These are phyloP conservation scores for Vanessa tameamea DNA, from an alignment of 1,140 invertebrate species.

Conservation along the genomic window DNA sequence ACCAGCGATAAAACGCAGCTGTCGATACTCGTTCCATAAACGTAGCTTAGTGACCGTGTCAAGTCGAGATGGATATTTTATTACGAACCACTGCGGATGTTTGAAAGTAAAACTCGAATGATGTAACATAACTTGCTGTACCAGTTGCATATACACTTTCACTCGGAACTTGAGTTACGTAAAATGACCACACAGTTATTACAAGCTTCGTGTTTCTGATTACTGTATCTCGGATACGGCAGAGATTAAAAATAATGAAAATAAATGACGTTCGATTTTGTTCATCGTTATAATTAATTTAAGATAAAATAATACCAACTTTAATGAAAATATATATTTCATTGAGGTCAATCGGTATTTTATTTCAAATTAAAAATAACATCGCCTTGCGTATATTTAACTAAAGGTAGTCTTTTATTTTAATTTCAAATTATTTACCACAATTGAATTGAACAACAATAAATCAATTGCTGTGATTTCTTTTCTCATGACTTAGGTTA, in stretches of 20 bases:
- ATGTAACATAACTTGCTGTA: conserved; percentile 36
- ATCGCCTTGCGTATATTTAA: no score
- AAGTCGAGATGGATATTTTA: conserved; percentile 29
- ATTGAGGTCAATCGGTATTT: no score
- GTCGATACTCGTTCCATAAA: background rate
- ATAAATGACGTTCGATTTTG: background rate
- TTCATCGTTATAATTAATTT: background rate
- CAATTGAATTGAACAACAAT: no score
- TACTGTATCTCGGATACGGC: conserved; percentile 14
- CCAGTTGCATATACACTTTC: conserved; percentile 49
- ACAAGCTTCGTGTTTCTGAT: conserved; percentile 17
- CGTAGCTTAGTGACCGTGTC: conserved; percentile 28
- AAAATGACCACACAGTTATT: conserved; percentile 34
- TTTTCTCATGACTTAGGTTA: no score
- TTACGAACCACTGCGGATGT: conserved; percentile 26
- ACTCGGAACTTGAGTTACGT: conserved; percentile 47
- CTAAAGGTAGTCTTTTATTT: no score
- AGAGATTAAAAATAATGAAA: background rate
- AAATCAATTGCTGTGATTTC: no score
- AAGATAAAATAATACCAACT: no score
- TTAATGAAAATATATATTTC: no score
- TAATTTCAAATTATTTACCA: no score
- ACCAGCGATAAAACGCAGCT: background rate
- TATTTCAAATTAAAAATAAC: no score
- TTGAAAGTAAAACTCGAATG: conserved; percentile 48